Evolutionary conservation across 2,797 vertebrate species (phyloP), one percentile per base, ranked within the genome.

Genomic region (Sebastes oblongus): DNA sequence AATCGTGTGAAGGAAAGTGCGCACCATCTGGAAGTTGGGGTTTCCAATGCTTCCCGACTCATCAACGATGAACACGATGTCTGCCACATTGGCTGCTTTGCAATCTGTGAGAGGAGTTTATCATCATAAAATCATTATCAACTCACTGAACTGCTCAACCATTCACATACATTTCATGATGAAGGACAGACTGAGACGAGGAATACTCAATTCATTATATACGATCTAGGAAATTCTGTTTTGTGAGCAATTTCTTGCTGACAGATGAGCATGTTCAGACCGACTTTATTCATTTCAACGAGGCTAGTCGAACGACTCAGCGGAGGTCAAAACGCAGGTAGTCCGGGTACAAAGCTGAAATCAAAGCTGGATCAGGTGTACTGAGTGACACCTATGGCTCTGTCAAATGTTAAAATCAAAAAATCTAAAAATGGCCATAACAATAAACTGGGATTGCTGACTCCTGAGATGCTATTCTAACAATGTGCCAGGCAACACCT

Each of bases 41-140:
- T 0, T 11, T 3, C 79, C 62, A 1, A 85, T 91, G 27, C 90
- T 93, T 60, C 75, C 86, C 0, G 96, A 96, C 56, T 95, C 93
- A 52, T 96, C 96, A 64, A 96, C 86, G 39, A 97, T 93, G 82
- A 97, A 97, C 10, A 95, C 96, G 16, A 96, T 85, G 86, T 96
- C 96, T 18, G 95, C 94, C 16, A 93, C 3, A 16, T 90, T 73
- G 5, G 91, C 91, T 56, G 34, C 84, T 39, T n/a, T 90, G 80
- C 96, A 97, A 30, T 90, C 96, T 97, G 85, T 72, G 29, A 80
- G 78, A 69, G n/a, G 9, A 81, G 22, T 16, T 64, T 22, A 65
- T 13, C 2, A 73, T 8, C 14, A 46, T 18, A 39, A 13, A 22
- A 5, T 50, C 1, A 42, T 71, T 14, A 32, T 2, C 2, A 9